Percentiles rank a stretch among this genome's conserved stretches.
Evolutionary conservation across 2,797 vertebrate genomes (phyloP).

Genomic region (Hephaestus fuliginosus): DNA sequence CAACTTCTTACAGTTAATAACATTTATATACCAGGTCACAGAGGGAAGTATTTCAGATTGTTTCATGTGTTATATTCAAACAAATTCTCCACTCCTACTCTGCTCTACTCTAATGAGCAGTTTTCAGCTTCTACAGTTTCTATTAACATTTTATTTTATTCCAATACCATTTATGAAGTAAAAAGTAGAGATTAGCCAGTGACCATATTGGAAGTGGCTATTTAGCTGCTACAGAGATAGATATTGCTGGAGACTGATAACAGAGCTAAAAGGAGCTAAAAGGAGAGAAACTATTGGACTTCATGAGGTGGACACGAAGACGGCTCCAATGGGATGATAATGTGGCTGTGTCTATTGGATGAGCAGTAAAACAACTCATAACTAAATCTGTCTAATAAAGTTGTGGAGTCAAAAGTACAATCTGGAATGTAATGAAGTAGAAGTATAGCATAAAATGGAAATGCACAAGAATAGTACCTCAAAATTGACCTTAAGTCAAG

Average conservation of each 20-base stretch:
- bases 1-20: not conserved
- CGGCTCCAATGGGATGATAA: not conserved
- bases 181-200: not conserved
- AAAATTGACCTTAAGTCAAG: no score
- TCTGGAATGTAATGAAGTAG: no score
- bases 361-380: no score
- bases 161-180: not conserved
- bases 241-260: not conserved
- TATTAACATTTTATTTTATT: not conserved
- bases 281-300: not conserved
- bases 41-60: not conserved
- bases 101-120: no score
- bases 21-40: not conserved
- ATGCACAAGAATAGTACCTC: no score
- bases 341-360: not conserved
- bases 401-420: no score
- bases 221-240: not conserved
- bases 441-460: no score
- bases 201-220: not conserved
- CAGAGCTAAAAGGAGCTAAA: not conserved
- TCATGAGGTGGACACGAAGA: not conserved
- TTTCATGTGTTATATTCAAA: not conserved
- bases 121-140: not conserved
- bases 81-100: not conserved
- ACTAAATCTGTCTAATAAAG: no score